These are phyloP conservation scores for Carlito syrichta DNA, from an alignment of 2,113 vertebrate genomes.

Conservation along the genomic window DNA sequence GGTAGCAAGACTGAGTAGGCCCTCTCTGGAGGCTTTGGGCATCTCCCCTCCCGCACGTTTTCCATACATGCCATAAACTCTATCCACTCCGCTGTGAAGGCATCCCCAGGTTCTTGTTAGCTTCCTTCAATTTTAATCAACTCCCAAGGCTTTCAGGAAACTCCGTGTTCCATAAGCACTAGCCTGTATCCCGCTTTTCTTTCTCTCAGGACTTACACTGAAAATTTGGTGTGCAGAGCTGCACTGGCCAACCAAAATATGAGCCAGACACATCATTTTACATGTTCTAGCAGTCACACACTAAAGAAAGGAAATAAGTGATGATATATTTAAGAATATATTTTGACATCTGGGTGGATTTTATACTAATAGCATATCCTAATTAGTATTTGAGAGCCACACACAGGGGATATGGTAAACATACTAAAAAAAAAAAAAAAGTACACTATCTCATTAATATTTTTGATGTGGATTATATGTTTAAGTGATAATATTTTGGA, in stretches of 20 bases:
- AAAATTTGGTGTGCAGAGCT: not conserved
- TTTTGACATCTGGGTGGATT: not conserved
- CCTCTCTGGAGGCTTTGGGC: not conserved
- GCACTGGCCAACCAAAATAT: not conserved
- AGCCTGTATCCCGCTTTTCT: not conserved
- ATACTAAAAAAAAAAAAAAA: not conserved
- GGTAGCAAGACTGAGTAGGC: not conserved
- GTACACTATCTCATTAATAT: not conserved
- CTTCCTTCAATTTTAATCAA: no score
- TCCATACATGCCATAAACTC: not conserved
- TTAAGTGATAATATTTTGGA: not conserved
- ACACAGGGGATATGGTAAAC: not conserved
- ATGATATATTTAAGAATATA: not conserved
- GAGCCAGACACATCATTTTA: not conserved
- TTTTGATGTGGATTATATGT: not conserved
- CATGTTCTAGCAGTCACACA: not conserved
- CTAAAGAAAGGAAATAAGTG: not conserved
- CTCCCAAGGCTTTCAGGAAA: no score
- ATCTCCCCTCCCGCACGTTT: not conserved
- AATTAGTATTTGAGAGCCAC: not conserved
- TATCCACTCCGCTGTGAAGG: not conserved
- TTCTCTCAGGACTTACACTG: not conserved
- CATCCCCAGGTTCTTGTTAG: rapidly evolving
- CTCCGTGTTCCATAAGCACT: not conserved
- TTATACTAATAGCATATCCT: not conserved